Percentiles rank a stretch among this genome's conserved stretches.
Evolutionary conservation across 2,797 vertebrate species (phyloP).

Genomic region (Darevskia mixta): DNA sequence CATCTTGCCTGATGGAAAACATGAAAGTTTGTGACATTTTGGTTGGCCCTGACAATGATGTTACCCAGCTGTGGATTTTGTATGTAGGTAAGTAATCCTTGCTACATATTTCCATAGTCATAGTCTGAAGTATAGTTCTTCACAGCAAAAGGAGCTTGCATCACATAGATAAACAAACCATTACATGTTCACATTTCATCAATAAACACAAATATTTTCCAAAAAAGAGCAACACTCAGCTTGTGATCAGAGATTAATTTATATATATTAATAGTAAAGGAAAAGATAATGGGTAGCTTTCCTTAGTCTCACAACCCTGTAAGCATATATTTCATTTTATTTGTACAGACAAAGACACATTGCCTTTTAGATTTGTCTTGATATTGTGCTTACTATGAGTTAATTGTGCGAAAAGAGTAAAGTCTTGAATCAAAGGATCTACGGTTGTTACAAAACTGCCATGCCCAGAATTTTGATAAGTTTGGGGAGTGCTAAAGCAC

Average conservation of each 20-base stretch:
- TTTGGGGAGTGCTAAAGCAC: conserved; percentile 39
- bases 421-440: conserved; percentile 41
- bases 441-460: conserved; percentile 6
- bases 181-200: not conserved
- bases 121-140: not conserved
- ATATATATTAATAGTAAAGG: not conserved
- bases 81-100: not conserved
- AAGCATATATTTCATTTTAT: not conserved
- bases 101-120: not conserved
- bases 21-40: too few relatives aligned
- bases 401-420: conserved; percentile 25
- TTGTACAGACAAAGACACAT: not conserved
- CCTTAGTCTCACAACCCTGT: not conserved
- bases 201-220: not conserved
- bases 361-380: conserved; percentile 20
- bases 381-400: conserved; percentile 33
- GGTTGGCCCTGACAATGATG: too few relatives aligned
- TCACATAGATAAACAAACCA: not conserved
- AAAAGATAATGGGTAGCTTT: not conserved
- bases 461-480: conserved; percentile 22
- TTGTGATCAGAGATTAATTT: not conserved
- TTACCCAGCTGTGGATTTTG: too few relatives aligned
- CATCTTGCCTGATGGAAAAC: too few relatives aligned
- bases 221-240: not conserved
- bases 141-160: not conserved